Evolutionary conservation across 53 echinoderm and acorn worm species (phyloP).

Genomic region (Paelopatides confundens): DNA sequence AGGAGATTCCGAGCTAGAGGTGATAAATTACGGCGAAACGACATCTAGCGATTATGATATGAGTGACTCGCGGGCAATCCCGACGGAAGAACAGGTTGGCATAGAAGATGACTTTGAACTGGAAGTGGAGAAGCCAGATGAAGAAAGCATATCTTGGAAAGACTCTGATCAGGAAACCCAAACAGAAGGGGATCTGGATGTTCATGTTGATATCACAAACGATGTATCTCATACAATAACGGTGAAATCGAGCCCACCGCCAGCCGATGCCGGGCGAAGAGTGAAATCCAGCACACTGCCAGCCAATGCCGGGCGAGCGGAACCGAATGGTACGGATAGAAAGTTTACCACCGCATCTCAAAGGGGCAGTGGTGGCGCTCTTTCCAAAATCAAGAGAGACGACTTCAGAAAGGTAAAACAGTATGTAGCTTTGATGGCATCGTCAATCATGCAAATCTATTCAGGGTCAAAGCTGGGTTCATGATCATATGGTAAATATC

Average conservation of each 20-base stretch:
- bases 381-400: conserved; percentile 11
- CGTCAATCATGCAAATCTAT: conserved; percentile 26
- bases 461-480: conserved; percentile 18
- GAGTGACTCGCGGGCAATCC: neutral
- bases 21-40: neutral
- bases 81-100: neutral
- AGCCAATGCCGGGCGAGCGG: neutral
- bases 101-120: neutral
- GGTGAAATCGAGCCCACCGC: neutral
- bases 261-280: neutral
- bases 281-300: neutral
- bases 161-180: neutral
- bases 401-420: conserved; percentile 38
- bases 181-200: conserved; percentile 9
- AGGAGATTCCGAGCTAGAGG: neutral
- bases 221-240: neutral
- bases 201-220: conserved; percentile 6
- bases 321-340: neutral
- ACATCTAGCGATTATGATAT: neutral
- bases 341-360: neutral
- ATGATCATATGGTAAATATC: too few species aligned
- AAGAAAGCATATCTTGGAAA: neutral
- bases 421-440: neutral
- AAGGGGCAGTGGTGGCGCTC: conserved; percentile 5
- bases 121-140: neutral